A percentile compares a stretch with the other conserved stretches of the same genome.
Conservation (phyloP, 2,888 invertebrate genomes). For the Ypsolopha sequella region DNA sequence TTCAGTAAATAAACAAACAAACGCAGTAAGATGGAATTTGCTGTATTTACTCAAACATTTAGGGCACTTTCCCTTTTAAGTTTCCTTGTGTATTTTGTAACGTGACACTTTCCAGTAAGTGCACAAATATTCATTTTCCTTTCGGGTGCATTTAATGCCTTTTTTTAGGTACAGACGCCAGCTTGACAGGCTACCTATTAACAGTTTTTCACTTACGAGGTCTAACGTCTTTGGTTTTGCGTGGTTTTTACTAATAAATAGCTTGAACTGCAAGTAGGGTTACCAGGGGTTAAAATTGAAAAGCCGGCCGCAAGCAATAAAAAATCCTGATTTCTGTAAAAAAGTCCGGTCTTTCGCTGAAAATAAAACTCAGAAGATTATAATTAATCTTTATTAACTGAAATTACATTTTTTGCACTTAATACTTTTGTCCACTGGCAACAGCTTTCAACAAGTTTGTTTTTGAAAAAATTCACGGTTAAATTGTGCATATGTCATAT, state of each 20-base stretch:
- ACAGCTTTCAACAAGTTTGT: no score
- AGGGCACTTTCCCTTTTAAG: neutral
- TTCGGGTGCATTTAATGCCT: neutral
- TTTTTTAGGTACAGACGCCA: neutral
- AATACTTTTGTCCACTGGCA: no score
- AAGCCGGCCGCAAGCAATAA: no score
- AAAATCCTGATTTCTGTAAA: no score
- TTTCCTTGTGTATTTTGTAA: neutral
- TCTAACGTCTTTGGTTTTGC: neutral
- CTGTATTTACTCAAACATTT: neutral
- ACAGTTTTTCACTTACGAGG: neutral
- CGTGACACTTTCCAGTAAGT: neutral
- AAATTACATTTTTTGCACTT: no score
- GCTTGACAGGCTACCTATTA: neutral
- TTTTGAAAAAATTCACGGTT: no score
- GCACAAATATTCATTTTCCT: neutral
- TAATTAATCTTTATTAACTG: no score
- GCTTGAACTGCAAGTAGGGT: no score
- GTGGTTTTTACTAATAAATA: neutral
- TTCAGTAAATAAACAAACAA: neutral
- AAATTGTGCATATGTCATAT: no score
- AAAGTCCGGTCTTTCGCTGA: no score
- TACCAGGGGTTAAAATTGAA: no score
- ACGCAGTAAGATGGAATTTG: neutral
- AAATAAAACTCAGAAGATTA: no score